Percentiles rank a stretch among this genome's conserved stretches.
phyloP scores from a whole-genome alignment of 2,113 vertebrate genomes.

The Calonectris borealis region DNA sequence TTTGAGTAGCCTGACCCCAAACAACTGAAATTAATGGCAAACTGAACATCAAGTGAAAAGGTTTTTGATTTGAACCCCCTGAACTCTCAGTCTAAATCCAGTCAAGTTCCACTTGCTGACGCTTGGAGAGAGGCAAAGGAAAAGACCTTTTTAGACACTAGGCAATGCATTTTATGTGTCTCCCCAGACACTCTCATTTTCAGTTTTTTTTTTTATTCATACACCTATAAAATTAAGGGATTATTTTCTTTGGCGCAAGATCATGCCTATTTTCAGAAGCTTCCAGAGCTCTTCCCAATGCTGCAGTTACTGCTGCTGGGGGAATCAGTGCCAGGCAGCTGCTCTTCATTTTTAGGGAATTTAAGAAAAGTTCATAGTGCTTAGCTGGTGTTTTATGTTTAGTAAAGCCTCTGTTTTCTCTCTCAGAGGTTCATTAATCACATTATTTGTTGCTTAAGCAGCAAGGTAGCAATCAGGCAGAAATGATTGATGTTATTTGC shows the following conservation, averaged over 20 bases:
- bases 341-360: constrained; percentile 46
- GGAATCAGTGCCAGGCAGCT: constrained; percentile 11
- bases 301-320: background rate
- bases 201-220: background rate
- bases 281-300: background rate
- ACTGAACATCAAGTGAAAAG: background rate
- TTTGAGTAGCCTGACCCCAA: background rate
- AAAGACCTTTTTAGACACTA: background rate
- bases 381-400: background rate
- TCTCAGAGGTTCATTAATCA: background rate
- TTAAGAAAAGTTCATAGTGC: background rate
- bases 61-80: background rate
- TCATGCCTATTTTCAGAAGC: constrained; percentile 17
- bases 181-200: background rate
- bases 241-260: constrained; percentile 8
- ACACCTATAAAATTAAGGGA: constrained; percentile 27
- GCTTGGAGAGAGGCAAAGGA: background rate
- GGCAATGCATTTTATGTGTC: background rate
- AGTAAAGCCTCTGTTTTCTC: background rate
- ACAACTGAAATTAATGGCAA: background rate
- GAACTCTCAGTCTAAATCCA: background rate
- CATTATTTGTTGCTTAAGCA: background rate
- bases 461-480: background rate
- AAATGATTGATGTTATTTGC: background rate
- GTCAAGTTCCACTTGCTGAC: background rate